phyloP scores from a whole-genome alignment of 1,140 invertebrate species.

The Proctacanthus coquilletti region DNA sequence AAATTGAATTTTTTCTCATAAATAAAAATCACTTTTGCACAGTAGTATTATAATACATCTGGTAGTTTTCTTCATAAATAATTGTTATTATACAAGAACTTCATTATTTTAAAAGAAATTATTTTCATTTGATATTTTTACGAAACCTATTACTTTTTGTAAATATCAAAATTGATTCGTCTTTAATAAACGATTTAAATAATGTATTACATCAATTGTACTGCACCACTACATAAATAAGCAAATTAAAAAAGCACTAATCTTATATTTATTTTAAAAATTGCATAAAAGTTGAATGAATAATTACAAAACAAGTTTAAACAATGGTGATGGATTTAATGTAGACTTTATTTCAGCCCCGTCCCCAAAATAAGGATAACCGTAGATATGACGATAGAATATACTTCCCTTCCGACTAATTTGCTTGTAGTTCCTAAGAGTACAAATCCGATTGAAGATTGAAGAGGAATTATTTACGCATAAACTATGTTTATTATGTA shows the following conservation, averaged over 20 bases:
- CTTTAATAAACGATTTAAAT: constrained; percentile 2
- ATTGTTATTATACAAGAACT: too few species aligned
- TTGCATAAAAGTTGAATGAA: background rate
- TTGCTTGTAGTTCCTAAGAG: too few species aligned
- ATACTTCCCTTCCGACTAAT: background rate
- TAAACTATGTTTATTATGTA: background rate
- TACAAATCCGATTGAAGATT: background rate
- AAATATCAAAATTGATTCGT: too few species aligned
- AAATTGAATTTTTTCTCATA: too few species aligned
- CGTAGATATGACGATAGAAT: background rate
- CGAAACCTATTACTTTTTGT: too few species aligned
- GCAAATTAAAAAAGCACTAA: constrained; percentile 1
- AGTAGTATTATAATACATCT: too few species aligned
- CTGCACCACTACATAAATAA: background rate
- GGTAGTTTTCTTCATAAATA: too few species aligned
- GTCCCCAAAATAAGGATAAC: background rate
- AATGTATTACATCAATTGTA: background rate
- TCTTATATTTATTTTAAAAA: constrained; percentile 1
- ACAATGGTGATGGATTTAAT: constrained; percentile 1
- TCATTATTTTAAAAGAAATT: too few species aligned
- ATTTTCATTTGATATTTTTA: too few species aligned
- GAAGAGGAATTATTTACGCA: background rate
- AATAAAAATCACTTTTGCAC: too few species aligned
- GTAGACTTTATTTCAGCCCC: background rate
- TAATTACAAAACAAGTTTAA: background rate